phyloP scores from a whole-genome alignment of 1,140 invertebrate species.

The Zophobas atratus region DNA sequence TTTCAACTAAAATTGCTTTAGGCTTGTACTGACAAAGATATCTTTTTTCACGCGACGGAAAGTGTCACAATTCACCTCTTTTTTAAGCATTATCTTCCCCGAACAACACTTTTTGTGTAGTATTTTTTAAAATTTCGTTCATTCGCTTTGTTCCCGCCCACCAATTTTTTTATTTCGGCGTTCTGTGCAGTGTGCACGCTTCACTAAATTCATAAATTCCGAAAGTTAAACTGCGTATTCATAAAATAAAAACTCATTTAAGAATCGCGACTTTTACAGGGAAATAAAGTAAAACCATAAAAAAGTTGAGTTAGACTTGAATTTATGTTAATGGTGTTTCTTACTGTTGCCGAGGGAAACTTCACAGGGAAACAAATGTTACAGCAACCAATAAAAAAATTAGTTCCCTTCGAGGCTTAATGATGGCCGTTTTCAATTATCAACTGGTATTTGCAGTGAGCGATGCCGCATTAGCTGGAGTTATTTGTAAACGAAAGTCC shows the following conservation, averaged over 20 bases:
- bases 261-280: constrained; percentile 30
- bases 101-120: no score
- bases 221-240: constrained; percentile 29
- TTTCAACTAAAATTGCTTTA: no score
- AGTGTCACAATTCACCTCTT: no score
- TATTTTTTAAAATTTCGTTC: no score
- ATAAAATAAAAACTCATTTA: constrained; percentile 38
- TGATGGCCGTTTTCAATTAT: constrained; percentile 4
- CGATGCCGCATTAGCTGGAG: neutral
- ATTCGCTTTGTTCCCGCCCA: no score
- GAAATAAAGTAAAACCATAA: constrained; percentile 38
- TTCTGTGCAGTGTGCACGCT: neutral
- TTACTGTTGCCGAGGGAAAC: constrained; percentile 39
- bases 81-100: no score
- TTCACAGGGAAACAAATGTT: constrained; percentile 32
- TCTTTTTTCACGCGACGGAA: no score
- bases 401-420: constrained; percentile 13
- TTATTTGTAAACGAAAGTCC: neutral
- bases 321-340: constrained; percentile 42
- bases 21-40: no score
- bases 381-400: constrained; percentile 38
- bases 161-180: no score
- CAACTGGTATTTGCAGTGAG: neutral
- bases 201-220: constrained; percentile 7
- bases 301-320: constrained; percentile 33